phyloP scores from a whole-genome alignment of 2,113 vertebrate genomes.

The Corythoichthys haematopterus region DNA sequence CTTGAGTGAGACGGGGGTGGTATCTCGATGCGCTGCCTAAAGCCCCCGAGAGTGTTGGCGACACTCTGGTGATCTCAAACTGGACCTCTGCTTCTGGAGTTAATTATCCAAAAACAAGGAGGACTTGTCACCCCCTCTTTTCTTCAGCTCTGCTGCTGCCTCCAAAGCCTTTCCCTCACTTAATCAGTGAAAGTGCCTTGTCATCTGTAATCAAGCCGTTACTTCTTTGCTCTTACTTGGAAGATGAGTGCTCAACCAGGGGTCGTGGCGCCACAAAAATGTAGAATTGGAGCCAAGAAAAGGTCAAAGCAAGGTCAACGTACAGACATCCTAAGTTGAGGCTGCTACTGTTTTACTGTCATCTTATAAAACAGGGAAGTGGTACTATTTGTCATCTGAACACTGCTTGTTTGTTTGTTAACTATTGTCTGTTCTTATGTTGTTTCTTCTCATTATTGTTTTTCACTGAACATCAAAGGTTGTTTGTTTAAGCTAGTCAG shows the following conservation, averaged over 20 bases:
- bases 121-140: constrained; percentile 23
- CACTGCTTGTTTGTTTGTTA: not conserved
- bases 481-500: not conserved
- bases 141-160: constrained; percentile 7
- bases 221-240: constrained; percentile 16
- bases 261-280: constrained; percentile 11
- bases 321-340: not conserved
- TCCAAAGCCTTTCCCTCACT: constrained; percentile 17
- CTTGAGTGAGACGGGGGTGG: not conserved
- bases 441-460: not conserved
- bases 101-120: constrained; percentile 12
- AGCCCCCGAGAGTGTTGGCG: constrained; percentile 13
- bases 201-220: constrained; percentile 33
- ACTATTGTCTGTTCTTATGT: not conserved
- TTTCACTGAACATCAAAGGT: not conserved
- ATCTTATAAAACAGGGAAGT: not conserved
- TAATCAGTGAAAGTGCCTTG: constrained; percentile 60
- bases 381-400: not conserved
- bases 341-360: not conserved
- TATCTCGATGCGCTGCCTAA: constrained; percentile 13
- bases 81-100: constrained; percentile 29
- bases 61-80: constrained; percentile 14
- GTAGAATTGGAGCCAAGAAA: constrained; percentile 14
- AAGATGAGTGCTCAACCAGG: constrained; percentile 2
- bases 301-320: constrained; percentile 36